A percentile compares a stretch with the other conserved stretches of the same genome.
These are phyloP conservation scores for Pygoscelis antarcticus DNA, from an alignment of 2,113 vertebrate genomes.

Conservation along the genomic window DNA sequence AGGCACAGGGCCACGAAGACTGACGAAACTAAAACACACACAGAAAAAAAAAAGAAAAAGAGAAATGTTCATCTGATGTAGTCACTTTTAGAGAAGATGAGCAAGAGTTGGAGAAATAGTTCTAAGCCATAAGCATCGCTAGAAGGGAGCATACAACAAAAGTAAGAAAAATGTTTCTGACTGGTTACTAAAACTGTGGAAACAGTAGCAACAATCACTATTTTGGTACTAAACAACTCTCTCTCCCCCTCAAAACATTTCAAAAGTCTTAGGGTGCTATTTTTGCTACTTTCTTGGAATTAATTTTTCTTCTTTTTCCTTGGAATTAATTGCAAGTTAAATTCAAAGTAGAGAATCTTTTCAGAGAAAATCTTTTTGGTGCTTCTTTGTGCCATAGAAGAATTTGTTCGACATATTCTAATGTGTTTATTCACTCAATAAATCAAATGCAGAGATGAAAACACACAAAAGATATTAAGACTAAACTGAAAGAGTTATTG, in stretches of 20 bases:
- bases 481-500: neutral
- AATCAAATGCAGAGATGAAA: conserved; percentile 25
- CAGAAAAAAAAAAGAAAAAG: neutral
- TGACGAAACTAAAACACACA: neutral
- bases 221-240: neutral
- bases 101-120: neutral
- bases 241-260: neutral
- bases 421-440: neutral
- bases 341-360: neutral
- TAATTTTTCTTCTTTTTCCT: neutral
- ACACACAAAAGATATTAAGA: neutral
- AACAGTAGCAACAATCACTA: neutral
- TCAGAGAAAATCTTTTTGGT: neutral
- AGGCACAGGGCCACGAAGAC: conserved; percentile 36
- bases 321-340: neutral
- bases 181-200: neutral
- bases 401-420: neutral
- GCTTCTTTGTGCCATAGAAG: neutral
- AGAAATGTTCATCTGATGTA: neutral
- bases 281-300: neutral
- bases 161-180: neutral
- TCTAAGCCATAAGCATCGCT: conserved; percentile 18
- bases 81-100: neutral
- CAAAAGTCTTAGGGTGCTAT: neutral
- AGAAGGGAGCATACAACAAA: neutral